phyloP scores from a whole-genome alignment of 1,140 invertebrate species.

The Doryteuthis pealeii region DNA sequence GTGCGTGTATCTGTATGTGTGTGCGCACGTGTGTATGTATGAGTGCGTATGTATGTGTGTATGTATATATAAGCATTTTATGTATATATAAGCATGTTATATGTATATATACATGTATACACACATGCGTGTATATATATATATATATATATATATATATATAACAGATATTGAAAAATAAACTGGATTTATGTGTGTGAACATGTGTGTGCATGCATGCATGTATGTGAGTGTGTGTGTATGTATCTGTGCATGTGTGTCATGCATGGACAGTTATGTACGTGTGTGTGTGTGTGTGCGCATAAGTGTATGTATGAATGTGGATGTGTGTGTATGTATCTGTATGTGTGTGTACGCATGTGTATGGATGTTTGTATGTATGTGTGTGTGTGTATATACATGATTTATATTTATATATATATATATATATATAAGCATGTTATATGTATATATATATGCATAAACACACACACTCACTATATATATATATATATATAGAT shows the following conservation, averaged over 20 bases:
- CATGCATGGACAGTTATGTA: not conserved
- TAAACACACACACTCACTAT: no score
- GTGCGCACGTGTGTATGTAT: no score
- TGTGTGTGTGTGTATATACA: not conserved
- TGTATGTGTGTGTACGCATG: no score
- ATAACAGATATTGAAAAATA: not conserved
- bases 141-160: constrained; percentile 1
- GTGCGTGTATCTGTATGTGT: not conserved
- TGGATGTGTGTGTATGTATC: not conserved
- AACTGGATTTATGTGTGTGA: not conserved
- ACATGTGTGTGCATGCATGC: not conserved
- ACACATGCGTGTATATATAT: not conserved
- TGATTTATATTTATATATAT: not conserved
- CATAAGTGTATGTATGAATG: not conserved
- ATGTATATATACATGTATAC: not conserved
- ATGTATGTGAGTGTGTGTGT: not conserved
- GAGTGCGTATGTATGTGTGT: not conserved
- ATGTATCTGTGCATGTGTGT: not conserved
- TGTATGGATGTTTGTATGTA: no score
- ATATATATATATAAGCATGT: no score
- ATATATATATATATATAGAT: no score
- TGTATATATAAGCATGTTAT: not conserved
- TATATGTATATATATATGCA: no score
- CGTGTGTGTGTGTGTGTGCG: not conserved
- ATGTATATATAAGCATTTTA: not conserved